These are phyloP conservation scores for Campoletis sonorensis DNA, from an alignment of 1,140 invertebrate species.

Conservation along the genomic window DNA sequence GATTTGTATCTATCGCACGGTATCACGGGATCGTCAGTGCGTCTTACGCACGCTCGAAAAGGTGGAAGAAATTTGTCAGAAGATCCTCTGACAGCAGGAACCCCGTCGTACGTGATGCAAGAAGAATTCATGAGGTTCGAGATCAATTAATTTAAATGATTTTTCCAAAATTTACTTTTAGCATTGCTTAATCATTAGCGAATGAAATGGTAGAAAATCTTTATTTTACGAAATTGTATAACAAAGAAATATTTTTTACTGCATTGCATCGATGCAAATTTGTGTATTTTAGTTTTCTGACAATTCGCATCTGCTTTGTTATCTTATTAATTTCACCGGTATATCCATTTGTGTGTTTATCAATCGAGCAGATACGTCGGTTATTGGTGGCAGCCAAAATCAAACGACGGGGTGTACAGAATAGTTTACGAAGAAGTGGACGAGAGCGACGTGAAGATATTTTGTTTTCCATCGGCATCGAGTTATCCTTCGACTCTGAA, in stretches of 20 bases:
- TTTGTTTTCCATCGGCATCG: conserved; percentile 86
- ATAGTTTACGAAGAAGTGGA: conserved; percentile 98
- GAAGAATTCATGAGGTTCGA: conserved; percentile 91
- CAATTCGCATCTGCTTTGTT: background rate
- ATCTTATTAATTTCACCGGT: background rate
- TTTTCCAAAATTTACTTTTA: too few relatives aligned
- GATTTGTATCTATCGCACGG: conserved; percentile 94
- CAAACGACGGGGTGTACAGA: conserved; percentile 85
- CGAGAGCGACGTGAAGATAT: conserved; percentile 94
- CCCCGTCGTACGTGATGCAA: conserved; percentile 98
- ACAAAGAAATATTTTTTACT: background rate
- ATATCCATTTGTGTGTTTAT: conserved; percentile 20
- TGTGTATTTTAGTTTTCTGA: background rate
- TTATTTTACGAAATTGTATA: background rate
- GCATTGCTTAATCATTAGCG: too few relatives aligned
- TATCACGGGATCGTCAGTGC: conserved; percentile 82
- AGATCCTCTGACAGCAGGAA: conserved; percentile 92
- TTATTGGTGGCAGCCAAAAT: conserved; percentile 97
- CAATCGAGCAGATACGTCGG: conserved; percentile 86
- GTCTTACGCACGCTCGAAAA: conserved; percentile 90
- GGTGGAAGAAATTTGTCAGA: conserved; percentile 84
- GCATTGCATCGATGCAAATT: background rate
- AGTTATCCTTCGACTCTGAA: conserved; percentile 79
- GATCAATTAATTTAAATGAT: conserved; percentile 6
- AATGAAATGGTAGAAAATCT: too few relatives aligned